phyloP scores from a whole-genome alignment of 2,888 invertebrate species.

The Melanostoma mellinum region DNA sequence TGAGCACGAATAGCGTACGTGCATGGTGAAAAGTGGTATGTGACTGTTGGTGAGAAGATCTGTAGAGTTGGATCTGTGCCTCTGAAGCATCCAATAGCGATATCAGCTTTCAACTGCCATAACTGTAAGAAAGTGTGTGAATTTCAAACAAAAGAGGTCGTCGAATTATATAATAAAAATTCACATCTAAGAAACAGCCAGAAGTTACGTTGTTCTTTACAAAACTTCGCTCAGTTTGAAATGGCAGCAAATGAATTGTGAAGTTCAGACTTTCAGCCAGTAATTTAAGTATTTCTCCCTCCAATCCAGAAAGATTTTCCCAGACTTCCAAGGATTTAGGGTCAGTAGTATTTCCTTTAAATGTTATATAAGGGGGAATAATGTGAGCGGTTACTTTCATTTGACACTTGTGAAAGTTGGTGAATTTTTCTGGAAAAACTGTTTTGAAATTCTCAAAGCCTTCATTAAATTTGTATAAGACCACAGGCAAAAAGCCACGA shows the following conservation, averaged over 20 bases:
- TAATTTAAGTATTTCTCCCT: not conserved
- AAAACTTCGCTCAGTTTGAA: not conserved
- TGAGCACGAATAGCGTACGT: constrained; percentile 74
- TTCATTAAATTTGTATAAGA: constrained; percentile 74
- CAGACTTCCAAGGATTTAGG: not conserved
- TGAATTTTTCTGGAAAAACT: constrained; percentile 74
- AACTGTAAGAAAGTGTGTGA: constrained; percentile 71
- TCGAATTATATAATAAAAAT: constrained; percentile 11
- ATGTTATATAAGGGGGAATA: not conserved
- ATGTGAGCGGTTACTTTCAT: not conserved
- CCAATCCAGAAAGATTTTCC: not conserved
- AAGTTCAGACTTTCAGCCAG: not conserved
- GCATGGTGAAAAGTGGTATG: constrained; percentile 74
- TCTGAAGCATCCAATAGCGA: constrained; percentile 77
- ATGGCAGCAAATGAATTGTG: constrained; percentile 1
- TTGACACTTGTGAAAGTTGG: not conserved
- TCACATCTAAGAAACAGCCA: constrained; percentile 67
- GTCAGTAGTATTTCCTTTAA: not conserved
- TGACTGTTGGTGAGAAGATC: constrained; percentile 73
- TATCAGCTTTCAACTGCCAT: constrained; percentile 64
- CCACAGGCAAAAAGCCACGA: constrained; percentile 34
- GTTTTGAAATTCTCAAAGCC: constrained; percentile 52
- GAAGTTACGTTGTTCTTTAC: not conserved
- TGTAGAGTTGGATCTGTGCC: constrained; percentile 71
- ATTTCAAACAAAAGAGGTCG: not conserved